Percentiles rank a stretch among this genome's conserved stretches.
phyloP scores from a whole-genome alignment of 2,797 vertebrate genomes.

The Hemitrygon akajei region DNA sequence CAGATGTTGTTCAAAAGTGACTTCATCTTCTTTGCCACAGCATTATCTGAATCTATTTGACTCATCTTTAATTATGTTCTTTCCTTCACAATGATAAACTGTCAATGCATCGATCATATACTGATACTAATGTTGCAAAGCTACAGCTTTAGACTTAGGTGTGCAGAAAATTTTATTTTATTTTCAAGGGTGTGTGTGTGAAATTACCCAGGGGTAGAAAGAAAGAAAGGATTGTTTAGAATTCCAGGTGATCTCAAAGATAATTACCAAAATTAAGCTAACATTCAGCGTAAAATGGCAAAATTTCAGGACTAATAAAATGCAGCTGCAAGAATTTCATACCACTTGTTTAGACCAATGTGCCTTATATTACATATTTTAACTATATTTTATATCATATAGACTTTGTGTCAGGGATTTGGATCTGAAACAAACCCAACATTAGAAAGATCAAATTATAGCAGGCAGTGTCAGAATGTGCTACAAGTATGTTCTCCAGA shows the following conservation, averaged over 20 bases:
- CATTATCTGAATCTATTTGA: not conserved
- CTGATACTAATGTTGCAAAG: not conserved
- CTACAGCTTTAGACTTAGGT: not conserved
- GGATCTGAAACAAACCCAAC: not conserved
- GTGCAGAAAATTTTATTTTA: not conserved
- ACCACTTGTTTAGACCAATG: not conserved
- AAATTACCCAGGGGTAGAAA: too few relatives aligned
- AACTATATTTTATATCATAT: not conserved
- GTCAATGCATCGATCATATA: not conserved
- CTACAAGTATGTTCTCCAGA: not conserved
- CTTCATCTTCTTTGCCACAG: not conserved
- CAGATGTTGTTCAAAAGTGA: not conserved
- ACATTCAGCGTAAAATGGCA: not conserved
- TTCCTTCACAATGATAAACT: not conserved
- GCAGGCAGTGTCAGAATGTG: too few relatives aligned
- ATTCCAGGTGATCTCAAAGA: too few relatives aligned
- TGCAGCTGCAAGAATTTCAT: not conserved
- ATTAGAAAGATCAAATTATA: not conserved
- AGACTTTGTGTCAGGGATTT: not conserved
- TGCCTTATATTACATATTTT: conserved; percentile 1
- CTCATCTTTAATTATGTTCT: not conserved
- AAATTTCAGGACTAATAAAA: not conserved
- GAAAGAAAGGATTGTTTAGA: too few relatives aligned
- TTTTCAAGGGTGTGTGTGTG: not conserved
- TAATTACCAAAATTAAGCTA: not conserved